Conservation (phyloP, 2,888 invertebrate species). For the Ichneumon xanthorius region DNA sequence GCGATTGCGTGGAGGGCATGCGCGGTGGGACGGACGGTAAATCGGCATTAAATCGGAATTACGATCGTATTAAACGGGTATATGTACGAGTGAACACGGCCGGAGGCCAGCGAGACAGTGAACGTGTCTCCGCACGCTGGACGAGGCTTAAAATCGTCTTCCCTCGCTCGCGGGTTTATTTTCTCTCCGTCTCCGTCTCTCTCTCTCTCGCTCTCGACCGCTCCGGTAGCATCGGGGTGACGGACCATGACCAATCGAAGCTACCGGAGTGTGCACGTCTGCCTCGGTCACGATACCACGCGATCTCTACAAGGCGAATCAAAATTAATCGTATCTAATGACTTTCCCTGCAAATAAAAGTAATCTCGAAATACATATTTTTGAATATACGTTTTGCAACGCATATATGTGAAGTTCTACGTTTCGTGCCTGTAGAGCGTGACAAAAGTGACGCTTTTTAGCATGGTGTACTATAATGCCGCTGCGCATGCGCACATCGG, state of each 20-base stretch:
- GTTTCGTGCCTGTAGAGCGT: too few species aligned
- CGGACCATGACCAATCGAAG: slow-evolving; percentile 33
- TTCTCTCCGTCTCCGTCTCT: neutral
- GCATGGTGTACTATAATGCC: too few species aligned
- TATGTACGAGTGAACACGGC: slow-evolving; percentile 59
- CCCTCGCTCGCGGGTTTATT: slow-evolving; percentile 49
- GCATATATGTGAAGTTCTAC: too few species aligned
- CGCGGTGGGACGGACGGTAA: slow-evolving; percentile 74
- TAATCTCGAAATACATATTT: neutral
- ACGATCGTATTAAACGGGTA: slow-evolving; percentile 77
- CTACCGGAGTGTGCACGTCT: slow-evolving; percentile 14
- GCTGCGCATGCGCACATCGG: too few species aligned
- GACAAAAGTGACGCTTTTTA: too few species aligned
- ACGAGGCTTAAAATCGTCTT: slow-evolving; percentile 78
- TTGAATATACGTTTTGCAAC: neutral
- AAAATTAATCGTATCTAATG: slow-evolving; percentile 17
- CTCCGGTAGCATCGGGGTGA: slow-evolving; percentile 40
- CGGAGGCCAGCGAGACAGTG: slow-evolving; percentile 72
- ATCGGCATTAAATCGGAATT: slow-evolving; percentile 83
- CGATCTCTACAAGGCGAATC: slow-evolving; percentile 11
- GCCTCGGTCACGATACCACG: slow-evolving; percentile 4
- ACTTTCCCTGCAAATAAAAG: neutral
- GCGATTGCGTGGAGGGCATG: slow-evolving; percentile 10
- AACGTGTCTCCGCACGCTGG: slow-evolving; percentile 79
- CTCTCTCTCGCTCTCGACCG: neutral